phyloP scores from a whole-genome alignment of 1,140 invertebrate genomes.

The Habropoda laboriosa region DNA sequence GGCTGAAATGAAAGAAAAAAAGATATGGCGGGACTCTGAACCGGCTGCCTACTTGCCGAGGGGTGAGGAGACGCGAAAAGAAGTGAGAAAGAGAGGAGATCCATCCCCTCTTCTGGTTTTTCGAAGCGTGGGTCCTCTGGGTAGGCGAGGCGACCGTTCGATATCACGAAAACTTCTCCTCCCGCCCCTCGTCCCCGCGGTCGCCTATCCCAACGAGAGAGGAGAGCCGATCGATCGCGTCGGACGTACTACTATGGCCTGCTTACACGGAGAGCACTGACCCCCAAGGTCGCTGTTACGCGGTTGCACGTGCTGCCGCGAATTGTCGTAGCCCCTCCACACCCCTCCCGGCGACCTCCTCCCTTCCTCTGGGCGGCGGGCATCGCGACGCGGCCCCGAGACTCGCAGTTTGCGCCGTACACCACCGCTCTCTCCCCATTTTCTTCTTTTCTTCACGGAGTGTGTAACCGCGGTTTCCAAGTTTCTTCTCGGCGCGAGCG shows the following conservation, averaged over 20 bases:
- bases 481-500: conserved; percentile 8
- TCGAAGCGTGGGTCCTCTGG: neutral
- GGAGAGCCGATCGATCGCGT: conserved; percentile 65
- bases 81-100: neutral
- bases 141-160: conserved; percentile 25
- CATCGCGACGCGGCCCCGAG: conserved; percentile 41
- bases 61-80: neutral
- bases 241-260: conserved; percentile 71
- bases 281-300: conserved; percentile 78
- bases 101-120: neutral
- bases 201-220: conserved; percentile 60
- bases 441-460: neutral
- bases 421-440: neutral
- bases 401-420: conserved; percentile 34
- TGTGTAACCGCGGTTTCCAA: neutral
- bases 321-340: conserved; percentile 65
- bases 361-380: neutral
- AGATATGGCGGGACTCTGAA: conserved; percentile 30
- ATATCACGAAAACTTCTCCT: conserved; percentile 40
- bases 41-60: neutral
- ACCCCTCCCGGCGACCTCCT: neutral
- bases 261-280: conserved; percentile 69
- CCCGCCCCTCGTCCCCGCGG: conserved; percentile 2
- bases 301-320: conserved; percentile 75
- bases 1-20: neutral